Base-by-base conservation (phyloP, 2,888 invertebrate genomes). In the Uloborus plumipes region DNA sequence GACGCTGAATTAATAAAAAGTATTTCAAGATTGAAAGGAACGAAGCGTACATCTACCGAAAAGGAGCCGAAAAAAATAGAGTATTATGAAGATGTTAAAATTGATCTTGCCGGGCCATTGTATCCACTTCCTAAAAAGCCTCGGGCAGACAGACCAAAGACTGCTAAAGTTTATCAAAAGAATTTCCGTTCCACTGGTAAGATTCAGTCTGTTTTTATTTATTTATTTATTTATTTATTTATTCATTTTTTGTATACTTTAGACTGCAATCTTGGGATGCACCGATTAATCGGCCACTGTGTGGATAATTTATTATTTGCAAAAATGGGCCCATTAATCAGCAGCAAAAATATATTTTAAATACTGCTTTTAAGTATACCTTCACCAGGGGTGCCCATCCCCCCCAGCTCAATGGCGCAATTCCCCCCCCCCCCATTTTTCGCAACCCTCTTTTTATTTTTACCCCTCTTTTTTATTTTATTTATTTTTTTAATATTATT, bases 101-200 rank as follows among this genome's bases (percentile, higher is more conserved):
- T 87, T 67, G 87, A 87, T 11, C 83, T 62, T 69, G 80, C n/a
- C n/a, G n/a, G 78, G 7, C 71, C 84, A 86, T 84, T 85, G 14
- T 88, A 88, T 11, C 88, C 88, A 2, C 88, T 89, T 62, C 88
- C 89, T 7, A 88, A 88, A 84, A 89, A 89, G 11, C 77, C 85
- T 14, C 87, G 86, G 15, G 55, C 73, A 20, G 87, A 87, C 69
- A 91, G 96, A 87, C 94, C 95, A 6, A 95, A 95, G 90, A 97
- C 97, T 55, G 97, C 96, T 0, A 97, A 97, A 91, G 94, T 94
- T 18, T 95, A 94, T 88, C 93, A 95, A 89, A 94, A 95, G 0
- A 96, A 95, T 90, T 96, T 97, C 91, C 92, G 97, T 86, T 95
- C 95, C 69, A 96, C 96, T 87, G 97, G 88, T 85, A 82, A 64